Conservation (phyloP, 2,113 vertebrate genomes). For the Brachyistius frenatus region DNA sequence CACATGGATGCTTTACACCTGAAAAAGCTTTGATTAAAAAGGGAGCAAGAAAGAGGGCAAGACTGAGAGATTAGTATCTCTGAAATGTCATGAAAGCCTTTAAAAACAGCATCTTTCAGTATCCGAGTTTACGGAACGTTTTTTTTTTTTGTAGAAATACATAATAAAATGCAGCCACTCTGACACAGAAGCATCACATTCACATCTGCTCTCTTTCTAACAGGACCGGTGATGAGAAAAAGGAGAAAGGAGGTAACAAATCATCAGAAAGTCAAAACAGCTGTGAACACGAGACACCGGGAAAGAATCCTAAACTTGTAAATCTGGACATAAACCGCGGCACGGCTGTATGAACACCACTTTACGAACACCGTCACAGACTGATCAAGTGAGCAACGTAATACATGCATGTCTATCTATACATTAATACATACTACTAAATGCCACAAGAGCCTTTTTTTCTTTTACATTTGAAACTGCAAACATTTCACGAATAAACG, state of each 20-base stretch:
- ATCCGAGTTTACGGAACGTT: no score
- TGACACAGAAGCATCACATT: neutral
- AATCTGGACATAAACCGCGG: conserved; percentile 86
- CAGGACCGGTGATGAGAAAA: conserved; percentile 88
- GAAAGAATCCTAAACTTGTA: conserved; percentile 77
- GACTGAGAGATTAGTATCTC: no score
- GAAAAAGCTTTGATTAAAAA: neutral
- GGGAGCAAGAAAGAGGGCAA: neutral
- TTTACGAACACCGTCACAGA: conserved; percentile 3
- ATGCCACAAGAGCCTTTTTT: neutral
- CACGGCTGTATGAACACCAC: conserved; percentile 86
- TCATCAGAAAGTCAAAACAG: conserved; percentile 80
- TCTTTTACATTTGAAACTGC: no score
- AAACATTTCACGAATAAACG: neutral
- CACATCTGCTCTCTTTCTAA: neutral
- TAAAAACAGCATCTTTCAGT: no score
- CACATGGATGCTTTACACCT: neutral
- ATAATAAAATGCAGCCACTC: neutral
- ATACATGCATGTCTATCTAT: neutral
- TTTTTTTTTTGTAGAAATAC: no score
- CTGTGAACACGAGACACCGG: conserved; percentile 78
- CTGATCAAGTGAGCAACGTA: neutral
- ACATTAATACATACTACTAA: neutral
- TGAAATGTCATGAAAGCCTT: no score
- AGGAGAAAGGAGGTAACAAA: conserved; percentile 87